A percentile compares a stretch with the other conserved stretches of the same genome.
Conservation (phyloP, 2,888 invertebrate genomes). For the Napeogenes inachia region DNA sequence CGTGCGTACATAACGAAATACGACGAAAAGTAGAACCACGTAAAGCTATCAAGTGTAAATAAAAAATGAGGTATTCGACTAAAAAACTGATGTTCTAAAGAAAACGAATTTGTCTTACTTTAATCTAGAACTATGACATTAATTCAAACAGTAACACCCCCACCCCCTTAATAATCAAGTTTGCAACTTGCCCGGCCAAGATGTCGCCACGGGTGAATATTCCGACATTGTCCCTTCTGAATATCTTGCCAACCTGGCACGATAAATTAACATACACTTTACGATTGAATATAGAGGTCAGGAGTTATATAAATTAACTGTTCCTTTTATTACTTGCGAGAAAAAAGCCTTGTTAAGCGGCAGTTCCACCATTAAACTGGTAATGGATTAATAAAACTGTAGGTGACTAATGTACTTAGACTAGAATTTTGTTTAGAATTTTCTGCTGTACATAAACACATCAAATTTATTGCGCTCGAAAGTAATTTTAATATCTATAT, state of each 20-base stretch:
- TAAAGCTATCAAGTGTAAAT: background rate
- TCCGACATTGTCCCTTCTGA: conserved; percentile 55
- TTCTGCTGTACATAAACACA: conserved; percentile 8
- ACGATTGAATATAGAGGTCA: conserved; percentile 16
- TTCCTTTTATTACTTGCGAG: conserved; percentile 1
- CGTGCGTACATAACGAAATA: too few species aligned
- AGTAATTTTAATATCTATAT: conserved; percentile 33
- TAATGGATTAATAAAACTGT: background rate
- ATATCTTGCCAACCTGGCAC: conserved; percentile 42
- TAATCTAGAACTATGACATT: conserved; percentile 38
- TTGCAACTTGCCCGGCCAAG: conserved; percentile 56
- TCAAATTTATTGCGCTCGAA: conserved; percentile 24
- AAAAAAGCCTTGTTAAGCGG: background rate
- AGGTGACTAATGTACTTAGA: conserved; percentile 1
- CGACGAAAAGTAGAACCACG: too few species aligned
- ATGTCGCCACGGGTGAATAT: conserved; percentile 59
- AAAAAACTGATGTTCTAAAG: conserved; percentile 19
- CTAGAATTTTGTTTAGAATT: background rate
- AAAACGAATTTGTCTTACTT: conserved; percentile 33
- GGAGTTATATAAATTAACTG: background rate
- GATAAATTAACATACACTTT: conserved; percentile 67
- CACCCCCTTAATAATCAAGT: conserved; percentile 62
- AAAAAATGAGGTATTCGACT: conserved; percentile 12
- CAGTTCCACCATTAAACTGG: background rate
- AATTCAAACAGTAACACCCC: conserved; percentile 38